Conservation (phyloP, 2,797 vertebrate species). For the Nyctibius grandis region DNA sequence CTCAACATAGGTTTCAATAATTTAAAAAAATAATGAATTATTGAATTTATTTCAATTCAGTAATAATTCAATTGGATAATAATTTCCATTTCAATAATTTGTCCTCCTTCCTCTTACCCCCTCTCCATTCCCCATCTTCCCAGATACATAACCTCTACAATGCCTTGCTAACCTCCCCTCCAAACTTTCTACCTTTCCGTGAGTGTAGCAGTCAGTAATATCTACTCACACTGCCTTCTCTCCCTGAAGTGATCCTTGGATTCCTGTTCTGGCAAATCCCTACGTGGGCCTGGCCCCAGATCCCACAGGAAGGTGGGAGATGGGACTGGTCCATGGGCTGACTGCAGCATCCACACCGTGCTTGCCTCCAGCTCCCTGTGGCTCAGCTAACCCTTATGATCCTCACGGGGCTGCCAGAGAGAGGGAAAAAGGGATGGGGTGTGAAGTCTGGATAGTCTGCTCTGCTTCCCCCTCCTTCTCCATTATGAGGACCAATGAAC, state of each 20-base stretch:
- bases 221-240: not conserved
- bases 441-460: not conserved
- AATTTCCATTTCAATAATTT: not conserved
- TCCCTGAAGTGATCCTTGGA: not conserved
- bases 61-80: not conserved
- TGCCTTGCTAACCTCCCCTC: not conserved
- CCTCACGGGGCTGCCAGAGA: not conserved
- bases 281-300: fast-evolving
- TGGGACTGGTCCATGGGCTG: not conserved
- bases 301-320: not conserved
- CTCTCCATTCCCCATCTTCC: not conserved
- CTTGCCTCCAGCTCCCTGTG: not conserved
- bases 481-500: not conserved
- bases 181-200: not conserved
- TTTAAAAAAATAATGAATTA: not conserved
- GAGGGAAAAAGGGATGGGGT: not conserved
- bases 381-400: not conserved
- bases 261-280: not conserved
- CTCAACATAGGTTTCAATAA: not conserved
- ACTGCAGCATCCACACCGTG: not conserved
- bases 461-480: not conserved
- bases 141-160: not conserved
- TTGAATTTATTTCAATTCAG: not conserved
- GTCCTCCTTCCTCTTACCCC: not conserved
- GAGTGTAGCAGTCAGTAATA: not conserved